These are phyloP conservation scores for Ispidina lecontei DNA, from an alignment of 2,797 vertebrate genomes.

Conservation along the genomic window DNA sequence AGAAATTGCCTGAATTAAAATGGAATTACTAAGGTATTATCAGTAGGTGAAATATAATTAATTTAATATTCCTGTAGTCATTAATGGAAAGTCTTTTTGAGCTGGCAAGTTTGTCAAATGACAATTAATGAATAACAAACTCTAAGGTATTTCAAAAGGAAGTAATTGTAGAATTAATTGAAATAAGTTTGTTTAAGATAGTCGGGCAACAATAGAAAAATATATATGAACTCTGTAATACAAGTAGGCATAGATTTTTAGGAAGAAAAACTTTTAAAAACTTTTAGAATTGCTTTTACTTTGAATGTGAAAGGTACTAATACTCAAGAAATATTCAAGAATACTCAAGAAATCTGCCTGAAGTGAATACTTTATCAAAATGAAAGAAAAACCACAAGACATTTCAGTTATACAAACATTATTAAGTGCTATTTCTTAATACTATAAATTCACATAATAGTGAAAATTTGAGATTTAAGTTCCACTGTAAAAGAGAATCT, in stretches of 20 bases:
- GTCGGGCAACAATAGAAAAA: background rate
- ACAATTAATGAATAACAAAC: background rate
- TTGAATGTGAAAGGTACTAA: background rate
- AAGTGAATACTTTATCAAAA: background rate
- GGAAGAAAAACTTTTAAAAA: background rate
- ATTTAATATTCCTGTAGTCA: background rate
- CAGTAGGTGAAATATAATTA: background rate
- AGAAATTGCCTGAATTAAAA: background rate
- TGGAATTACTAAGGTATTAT: background rate
- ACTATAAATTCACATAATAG: background rate
- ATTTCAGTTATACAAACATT: background rate
- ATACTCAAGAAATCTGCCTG: background rate
- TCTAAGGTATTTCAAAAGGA: background rate
- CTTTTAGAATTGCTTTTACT: background rate
- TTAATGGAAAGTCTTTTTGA: background rate
- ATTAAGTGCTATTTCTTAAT: background rate
- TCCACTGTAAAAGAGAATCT: background rate
- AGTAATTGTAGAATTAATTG: background rate
- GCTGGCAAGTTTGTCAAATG: background rate
- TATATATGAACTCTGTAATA: background rate
- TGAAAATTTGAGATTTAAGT: background rate
- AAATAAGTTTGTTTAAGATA: background rate
- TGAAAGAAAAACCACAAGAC: background rate
- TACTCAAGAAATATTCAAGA: background rate
- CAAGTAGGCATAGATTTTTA: background rate